Evolutionary conservation across 2,113 vertebrate genomes (phyloP), one percentile per base, ranked within the genome.

Genomic region (Xenopus borealis): DNA sequence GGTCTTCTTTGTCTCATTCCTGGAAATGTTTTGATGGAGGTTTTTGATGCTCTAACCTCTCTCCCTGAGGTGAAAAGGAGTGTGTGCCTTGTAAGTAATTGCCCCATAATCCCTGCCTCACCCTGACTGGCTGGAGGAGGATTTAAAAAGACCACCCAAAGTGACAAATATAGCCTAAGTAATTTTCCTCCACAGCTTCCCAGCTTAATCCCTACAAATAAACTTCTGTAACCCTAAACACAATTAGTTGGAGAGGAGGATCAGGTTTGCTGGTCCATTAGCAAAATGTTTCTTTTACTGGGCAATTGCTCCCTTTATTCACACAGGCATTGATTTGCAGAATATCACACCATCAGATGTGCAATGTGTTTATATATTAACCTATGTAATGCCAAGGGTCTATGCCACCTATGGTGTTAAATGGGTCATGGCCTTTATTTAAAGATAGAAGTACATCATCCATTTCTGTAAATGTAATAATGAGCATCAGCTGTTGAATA

Each of bases 251-350:
- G 45, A 66, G 33, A 69, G 64, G 44, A 66, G 75, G 75, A 78
- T 78, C 76, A 16, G 18, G 67, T 75, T 75, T 50, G 67, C 73
- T 53, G 66, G 23, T 63, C 73, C 66, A 75, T 75, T 75, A 75
- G 45, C 20, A 14, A 50, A 40, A 67, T 33, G 4, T 9, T n/a
- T 44, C 12, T 69, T 69, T 16, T 58, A 62, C 45, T 59, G 4
- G 47, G 55, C 66, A 40, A 62, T 69, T 19, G 62, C 30, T 52
- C 1, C 27, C 46, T 66, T 57, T 33, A n/a, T 40, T 45, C 27
- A 23, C 27, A 67, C 10, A 33, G 58, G 45, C 45, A 62, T 66
- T 23, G 62, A 40, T 53, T 62, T 46, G 61, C 52, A 55, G 18
- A 62, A 52, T 33, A 23, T 69, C 17, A 53, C 18, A 52, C 23